Conservation (phyloP, 1,140 invertebrate species). For the Diuraphis noxia region DNA sequence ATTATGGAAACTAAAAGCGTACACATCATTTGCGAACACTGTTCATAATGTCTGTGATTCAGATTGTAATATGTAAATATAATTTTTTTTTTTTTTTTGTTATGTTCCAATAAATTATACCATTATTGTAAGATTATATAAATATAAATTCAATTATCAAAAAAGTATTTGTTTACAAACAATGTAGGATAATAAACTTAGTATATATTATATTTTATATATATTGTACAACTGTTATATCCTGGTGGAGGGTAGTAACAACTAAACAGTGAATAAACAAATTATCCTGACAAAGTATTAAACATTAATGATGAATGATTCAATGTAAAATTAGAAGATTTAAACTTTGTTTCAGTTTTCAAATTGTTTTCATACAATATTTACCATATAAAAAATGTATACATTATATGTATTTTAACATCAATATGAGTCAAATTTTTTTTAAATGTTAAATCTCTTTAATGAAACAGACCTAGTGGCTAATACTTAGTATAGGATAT, state of each 20-base stretch:
- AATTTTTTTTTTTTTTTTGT: conserved; percentile 41
- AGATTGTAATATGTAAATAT: conserved; percentile 40
- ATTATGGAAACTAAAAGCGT: conserved; percentile 10
- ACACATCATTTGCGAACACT: conserved; percentile 52
- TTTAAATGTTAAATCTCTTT: not conserved
- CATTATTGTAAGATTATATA: conserved; percentile 45
- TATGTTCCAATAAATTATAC: conserved; percentile 51
- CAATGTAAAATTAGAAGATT: not conserved
- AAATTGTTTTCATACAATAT: too few species aligned
- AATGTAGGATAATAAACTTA: not conserved
- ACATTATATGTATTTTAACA: not conserved
- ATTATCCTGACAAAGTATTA: not conserved
- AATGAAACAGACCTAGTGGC: not conserved
- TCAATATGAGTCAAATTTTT: not conserved
- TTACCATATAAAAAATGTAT: not conserved
- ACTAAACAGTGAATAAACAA: not conserved
- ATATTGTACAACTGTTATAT: not conserved
- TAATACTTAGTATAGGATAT: not conserved
- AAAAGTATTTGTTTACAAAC: not conserved
- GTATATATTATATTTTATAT: not conserved
- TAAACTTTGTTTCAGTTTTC: too few species aligned
- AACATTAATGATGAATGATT: not conserved
- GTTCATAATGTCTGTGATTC: conserved; percentile 53
- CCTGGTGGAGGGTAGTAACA: not conserved
- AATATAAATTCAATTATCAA: conserved; percentile 42